Evolutionary conservation across 2,113 vertebrate genomes (phyloP), one percentile per base, ranked within the genome.

Genomic region (Nettapus auritus): DNA sequence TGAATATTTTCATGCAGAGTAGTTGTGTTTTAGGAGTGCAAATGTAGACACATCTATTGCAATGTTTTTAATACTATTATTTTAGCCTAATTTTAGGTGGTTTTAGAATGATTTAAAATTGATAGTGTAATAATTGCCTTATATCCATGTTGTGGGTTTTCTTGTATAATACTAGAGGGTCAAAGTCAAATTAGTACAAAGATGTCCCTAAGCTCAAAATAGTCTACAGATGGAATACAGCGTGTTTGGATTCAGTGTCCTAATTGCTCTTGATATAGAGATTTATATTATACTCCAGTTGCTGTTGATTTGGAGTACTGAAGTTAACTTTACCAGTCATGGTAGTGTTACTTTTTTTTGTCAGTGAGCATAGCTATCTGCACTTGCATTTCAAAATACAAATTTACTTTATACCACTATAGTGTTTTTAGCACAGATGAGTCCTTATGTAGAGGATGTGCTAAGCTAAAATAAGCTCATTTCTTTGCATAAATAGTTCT

Each of bases 191-290:
- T 84, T 53, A 77, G 68, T 88, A 64, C 19, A 62, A 36, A 89
- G 83, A 81, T 14, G 12, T 89, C 40, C 90, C 85, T 80, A 91
- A 94, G 68, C 82, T 77, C 36, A 26, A 78, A 55, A 86, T 36
- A 82, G 55, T 5, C 7, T 48, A 31, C 73, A 59, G 64, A 82
- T 42, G 10, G 86, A 82, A 55, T 93, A 77, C 28, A 48, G 60
- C 0, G 0, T 4, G 2, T 90, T 86, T 86, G 67, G 74, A 62
- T 80, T 82, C 68, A 34, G 34, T 86, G 69, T 92, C 81, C 86
- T 96, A 83, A 91, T 95, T 95, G 86, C 88, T 90, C 55, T 93
- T 2, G 2, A 60, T 94, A 92, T 89, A 93, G 93, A 90, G 59
- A 88, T 86, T 86, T 86, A 28, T 62, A 46, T 94, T 90, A 46